Conservation (phyloP, 2,113 vertebrate species). For the Suricata suricatta region DNA sequence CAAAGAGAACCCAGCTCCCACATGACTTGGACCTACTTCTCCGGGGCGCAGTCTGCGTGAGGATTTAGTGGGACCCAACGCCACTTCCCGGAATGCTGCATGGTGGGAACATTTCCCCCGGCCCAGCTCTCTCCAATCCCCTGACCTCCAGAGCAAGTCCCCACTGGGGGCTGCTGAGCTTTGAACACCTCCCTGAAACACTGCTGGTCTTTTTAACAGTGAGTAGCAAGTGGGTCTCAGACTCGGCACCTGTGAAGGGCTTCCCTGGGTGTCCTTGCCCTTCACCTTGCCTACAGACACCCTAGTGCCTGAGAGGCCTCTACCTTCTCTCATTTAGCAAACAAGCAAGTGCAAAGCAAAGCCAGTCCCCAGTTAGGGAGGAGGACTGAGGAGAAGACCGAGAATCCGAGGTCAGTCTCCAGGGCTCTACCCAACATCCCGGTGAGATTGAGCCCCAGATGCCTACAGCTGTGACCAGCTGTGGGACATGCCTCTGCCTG, state of each 20-base stretch:
- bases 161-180: background rate
- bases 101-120: accelerated
- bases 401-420: background rate
- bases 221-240: accelerated
- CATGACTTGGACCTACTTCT: background rate
- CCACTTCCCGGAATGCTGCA: background rate
- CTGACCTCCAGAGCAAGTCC: background rate
- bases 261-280: background rate
- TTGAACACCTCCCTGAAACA: background rate
- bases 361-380: background rate
- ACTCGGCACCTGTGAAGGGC: background rate
- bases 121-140: background rate
- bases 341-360: accelerated
- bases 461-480: background rate
- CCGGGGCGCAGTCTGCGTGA: accelerated
- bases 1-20: background rate
- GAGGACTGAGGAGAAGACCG: too few species aligned
- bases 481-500: background rate
- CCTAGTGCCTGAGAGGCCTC: background rate
- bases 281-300: background rate
- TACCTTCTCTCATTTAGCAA: background rate
- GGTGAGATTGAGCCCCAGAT: accelerated
- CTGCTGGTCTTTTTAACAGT: background rate
- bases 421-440: accelerated
- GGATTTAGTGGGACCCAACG: accelerated